Evolutionary conservation across 2,888 invertebrate genomes (phyloP).

Genomic region (Marronus borbonicus): DNA sequence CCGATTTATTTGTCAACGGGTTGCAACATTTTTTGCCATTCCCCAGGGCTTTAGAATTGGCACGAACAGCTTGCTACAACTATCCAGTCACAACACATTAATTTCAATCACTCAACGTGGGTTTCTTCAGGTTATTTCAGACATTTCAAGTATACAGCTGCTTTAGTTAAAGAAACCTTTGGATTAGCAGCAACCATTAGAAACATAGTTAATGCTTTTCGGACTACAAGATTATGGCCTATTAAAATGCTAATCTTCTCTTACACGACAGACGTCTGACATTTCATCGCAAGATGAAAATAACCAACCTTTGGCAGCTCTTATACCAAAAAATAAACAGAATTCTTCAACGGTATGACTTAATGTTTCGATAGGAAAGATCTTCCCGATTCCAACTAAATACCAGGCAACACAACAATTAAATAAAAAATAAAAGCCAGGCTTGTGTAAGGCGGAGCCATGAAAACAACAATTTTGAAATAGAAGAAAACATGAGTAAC

Average conservation of each 20-base stretch:
- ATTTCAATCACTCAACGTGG: constrained; percentile 50
- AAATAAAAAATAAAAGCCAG: too few species aligned
- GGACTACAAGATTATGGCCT: neutral
- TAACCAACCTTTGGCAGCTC: too few species aligned
- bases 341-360: neutral
- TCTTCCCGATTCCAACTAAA: neutral
- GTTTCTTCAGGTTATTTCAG: neutral
- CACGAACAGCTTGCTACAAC: constrained; percentile 49
- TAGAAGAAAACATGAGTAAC: too few species aligned
- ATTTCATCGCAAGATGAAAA: neutral
- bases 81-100: constrained; percentile 59
- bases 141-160: constrained; percentile 12
- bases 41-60: neutral
- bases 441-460: too few species aligned
- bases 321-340: neutral
- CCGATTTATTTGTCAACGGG: neutral
- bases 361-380: neutral
- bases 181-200: neutral
- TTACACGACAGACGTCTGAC: neutral
- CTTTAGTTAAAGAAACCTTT: constrained; percentile 1
- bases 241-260: neutral
- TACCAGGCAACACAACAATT: too few species aligned
- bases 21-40: neutral
- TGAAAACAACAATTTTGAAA: too few species aligned
- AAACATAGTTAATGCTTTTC: neutral